Base-by-base conservation (phyloP, 2,888 invertebrate genomes). In the Callyntrura sp. region DNA sequence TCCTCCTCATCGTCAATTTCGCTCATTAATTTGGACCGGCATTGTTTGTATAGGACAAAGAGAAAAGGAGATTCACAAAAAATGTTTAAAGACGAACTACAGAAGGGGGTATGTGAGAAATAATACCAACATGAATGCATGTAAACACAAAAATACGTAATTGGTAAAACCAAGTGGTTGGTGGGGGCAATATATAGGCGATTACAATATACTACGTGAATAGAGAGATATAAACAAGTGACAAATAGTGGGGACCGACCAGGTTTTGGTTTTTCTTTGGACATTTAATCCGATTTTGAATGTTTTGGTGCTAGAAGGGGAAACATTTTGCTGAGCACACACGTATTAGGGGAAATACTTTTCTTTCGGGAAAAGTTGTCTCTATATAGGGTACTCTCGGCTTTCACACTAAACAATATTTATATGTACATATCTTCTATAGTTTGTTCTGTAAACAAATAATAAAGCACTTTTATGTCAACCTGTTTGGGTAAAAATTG, bases 211-310 rank as follows among this genome's bases (percentile, higher is more conserved):
- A n/a, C n/a, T n/a, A n/a, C n/a, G n/a, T n/a, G n/a, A n/a, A n/a
- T n/a, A n/a, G n/a, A n/a, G n/a, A n/a, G n/a, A n/a, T n/a, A n/a
- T n/a, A n/a, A n/a, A n/a, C n/a, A n/a, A n/a, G n/a, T n/a, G n/a
- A n/a, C n/a, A 60, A 57, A 57, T 60, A 78, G 78, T 78, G 25
- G 17, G 35, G 17, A n/a, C 48, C 70, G 85, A 85, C 76, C 73
- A 86, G 55, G 65, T 86, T 70, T 70, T 65, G 65, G 76, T 60
- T 86, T 85, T 86, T 85, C 76, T 55, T 65, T 76, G 78, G 85
- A 86, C 78, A 86, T 86, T 86, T 86, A 86, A 86, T 86, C 85
- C 85, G 85, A 86, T 86, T 86, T 86, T 78, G n/a, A 62, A 43
- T 60, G 23, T 48, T 43, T 70, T n/a, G n/a, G n/a, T 70, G 43